Percentiles rank a stretch among this genome's conserved stretches.
Evolutionary conservation across 1,140 invertebrate genomes (phyloP).

Genomic region (Eciton burchellii): DNA sequence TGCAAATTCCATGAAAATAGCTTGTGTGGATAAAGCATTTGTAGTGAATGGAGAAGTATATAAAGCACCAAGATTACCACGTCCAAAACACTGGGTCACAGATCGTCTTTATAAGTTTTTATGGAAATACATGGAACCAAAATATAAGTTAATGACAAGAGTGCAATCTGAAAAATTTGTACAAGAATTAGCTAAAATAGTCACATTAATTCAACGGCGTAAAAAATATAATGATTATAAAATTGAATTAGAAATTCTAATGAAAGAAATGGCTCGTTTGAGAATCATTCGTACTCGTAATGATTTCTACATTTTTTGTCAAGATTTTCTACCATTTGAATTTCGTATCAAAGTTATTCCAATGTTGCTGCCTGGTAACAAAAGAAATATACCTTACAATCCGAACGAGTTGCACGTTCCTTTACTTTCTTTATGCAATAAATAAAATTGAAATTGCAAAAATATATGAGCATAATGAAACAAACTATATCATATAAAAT

Average conservation of each 20-base stretch:
- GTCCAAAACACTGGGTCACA: constrained; percentile 76
- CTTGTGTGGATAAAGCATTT: constrained; percentile 76
- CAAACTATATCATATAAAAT: neutral
- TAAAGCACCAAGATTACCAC: constrained; percentile 74
- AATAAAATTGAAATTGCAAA: neutral
- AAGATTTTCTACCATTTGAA: constrained; percentile 77
- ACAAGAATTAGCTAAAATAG: constrained; percentile 52
- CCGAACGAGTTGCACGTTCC: constrained; percentile 63
- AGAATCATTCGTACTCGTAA: constrained; percentile 71
- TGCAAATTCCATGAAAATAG: neutral
- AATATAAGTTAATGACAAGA: constrained; percentile 66
- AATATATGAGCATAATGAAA: neutral
- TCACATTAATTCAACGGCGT: constrained; percentile 46
- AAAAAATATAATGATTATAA: constrained; percentile 75
- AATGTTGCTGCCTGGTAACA: constrained; percentile 77
- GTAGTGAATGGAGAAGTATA: constrained; percentile 77
- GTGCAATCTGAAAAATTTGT: constrained; percentile 78
- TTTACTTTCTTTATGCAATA: constrained; percentile 53
- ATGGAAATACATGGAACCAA: constrained; percentile 77
- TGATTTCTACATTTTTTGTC: constrained; percentile 80
- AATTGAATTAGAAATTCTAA: constrained; percentile 65
- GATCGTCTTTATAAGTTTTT: constrained; percentile 77
- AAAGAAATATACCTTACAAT: constrained; percentile 75
- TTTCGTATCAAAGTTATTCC: constrained; percentile 78
- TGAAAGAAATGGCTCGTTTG: constrained; percentile 76